A percentile compares a stretch with the other conserved stretches of the same genome.
These are phyloP conservation scores for Pocillopora verrucosa DNA, from an alignment of 64 coral and sea anemone species.

Conservation along the genomic window DNA sequence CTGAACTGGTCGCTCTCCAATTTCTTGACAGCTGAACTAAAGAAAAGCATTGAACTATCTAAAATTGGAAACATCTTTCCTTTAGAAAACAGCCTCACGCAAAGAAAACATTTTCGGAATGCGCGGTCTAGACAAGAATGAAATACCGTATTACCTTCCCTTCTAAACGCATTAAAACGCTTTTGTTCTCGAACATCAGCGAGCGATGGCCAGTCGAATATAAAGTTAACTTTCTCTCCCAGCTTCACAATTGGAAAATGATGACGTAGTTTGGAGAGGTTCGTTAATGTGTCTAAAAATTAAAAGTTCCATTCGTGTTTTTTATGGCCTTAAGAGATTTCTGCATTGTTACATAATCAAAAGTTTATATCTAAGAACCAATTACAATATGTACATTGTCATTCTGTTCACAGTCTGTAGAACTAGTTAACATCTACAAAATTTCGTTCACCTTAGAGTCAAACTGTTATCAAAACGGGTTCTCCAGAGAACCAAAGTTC, in stretches of 20 bases:
- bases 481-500: not conserved
- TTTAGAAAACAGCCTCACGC: not conserved
- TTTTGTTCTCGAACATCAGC: not conserved
- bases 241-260: too few species aligned
- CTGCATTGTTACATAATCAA: too few species aligned
- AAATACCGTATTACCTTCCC: not conserved
- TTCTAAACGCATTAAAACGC: not conserved
- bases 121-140: not conserved
- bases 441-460: not conserved
- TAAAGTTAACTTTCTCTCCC: too few species aligned
- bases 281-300: too few species aligned
- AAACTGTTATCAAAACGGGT: not conserved
- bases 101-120: conserved; percentile 9
- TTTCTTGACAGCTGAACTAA: not conserved
- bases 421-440: not conserved
- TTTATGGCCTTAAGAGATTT: too few species aligned
- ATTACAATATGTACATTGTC: too few species aligned
- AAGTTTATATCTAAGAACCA: too few species aligned
- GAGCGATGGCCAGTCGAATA: too few species aligned
- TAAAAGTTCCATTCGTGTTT: too few species aligned
- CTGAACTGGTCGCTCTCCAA: not conserved
- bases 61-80: not conserved
- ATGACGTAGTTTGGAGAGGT: too few species aligned
- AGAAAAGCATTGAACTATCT: not conserved
- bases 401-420: not conserved